A percentile compares a stretch with the other conserved stretches of the same genome.
Conservation (phyloP, 2,797 vertebrate genomes). For the Catharus ustulatus region DNA sequence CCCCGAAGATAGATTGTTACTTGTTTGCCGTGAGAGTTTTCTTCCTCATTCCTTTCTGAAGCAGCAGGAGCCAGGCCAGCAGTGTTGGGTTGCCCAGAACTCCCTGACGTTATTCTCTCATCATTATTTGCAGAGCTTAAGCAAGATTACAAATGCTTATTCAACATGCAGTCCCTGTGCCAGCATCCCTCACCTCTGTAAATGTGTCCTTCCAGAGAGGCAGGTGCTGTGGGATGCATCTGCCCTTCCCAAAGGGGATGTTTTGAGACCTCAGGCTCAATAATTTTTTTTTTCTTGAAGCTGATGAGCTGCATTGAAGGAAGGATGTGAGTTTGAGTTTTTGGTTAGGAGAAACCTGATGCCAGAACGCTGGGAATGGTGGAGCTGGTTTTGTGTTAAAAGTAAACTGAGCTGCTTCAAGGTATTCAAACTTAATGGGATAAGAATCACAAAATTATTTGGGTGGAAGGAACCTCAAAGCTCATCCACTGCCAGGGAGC, state of each 20-base stretch:
- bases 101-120: background rate
- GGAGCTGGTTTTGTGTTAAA: background rate
- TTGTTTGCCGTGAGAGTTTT: background rate
- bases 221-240: background rate
- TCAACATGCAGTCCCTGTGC: background rate
- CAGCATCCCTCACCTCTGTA: background rate
- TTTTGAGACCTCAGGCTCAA: background rate
- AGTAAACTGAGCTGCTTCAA: background rate
- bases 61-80: background rate
- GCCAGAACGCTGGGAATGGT: background rate
- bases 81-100: background rate
- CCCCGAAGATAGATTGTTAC: background rate
- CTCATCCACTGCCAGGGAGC: background rate
- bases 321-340: background rate
- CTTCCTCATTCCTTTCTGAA: background rate
- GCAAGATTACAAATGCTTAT: slow-evolving; percentile 40
- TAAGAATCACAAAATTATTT: background rate
- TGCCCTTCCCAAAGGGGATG: background rate
- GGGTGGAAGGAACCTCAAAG: background rate
- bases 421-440: background rate
- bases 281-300: background rate
- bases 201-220: background rate
- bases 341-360: background rate
- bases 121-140: background rate
- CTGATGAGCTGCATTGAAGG: background rate